Conservation (phyloP, 2,113 vertebrate species). For the Prochilodus magdalenae region DNA sequence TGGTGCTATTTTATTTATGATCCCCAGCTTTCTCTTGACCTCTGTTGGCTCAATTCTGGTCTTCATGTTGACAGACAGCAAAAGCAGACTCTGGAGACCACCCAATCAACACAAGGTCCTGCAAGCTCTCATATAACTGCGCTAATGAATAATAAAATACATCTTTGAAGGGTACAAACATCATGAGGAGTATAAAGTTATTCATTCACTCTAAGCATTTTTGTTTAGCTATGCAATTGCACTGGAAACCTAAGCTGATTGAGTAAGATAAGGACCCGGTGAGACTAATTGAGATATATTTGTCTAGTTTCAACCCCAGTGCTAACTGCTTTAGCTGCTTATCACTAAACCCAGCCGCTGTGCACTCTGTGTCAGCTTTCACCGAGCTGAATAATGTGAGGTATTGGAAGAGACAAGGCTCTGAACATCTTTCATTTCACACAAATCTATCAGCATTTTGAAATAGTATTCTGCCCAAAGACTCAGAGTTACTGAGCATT, state of each 20-base stretch:
- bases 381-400: background rate
- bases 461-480: background rate
- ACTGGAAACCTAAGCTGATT: background rate
- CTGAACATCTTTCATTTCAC: background rate
- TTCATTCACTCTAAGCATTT: background rate
- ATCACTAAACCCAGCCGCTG: background rate
- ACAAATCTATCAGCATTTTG: slow-evolving; percentile 16
- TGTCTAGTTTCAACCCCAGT: background rate
- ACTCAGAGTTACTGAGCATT: slow-evolving; percentile 58
- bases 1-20: too few relatives aligned
- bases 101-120: too few relatives aligned
- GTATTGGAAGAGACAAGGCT: background rate
- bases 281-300: background rate
- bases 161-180: too few relatives aligned
- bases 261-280: too few relatives aligned
- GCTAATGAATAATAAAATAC: too few relatives aligned
- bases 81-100: too few relatives aligned
- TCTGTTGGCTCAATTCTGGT: too few relatives aligned
- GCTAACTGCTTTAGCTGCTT: background rate
- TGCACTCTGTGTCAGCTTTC: background rate
- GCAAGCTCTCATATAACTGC: too few relatives aligned
- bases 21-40: too few relatives aligned
- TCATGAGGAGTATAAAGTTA: background rate
- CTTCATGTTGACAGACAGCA: too few relatives aligned
- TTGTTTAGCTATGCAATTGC: background rate